These are phyloP conservation scores for Aromia moschata DNA, from an alignment of 2,888 invertebrate species.

Conservation along the genomic window DNA sequence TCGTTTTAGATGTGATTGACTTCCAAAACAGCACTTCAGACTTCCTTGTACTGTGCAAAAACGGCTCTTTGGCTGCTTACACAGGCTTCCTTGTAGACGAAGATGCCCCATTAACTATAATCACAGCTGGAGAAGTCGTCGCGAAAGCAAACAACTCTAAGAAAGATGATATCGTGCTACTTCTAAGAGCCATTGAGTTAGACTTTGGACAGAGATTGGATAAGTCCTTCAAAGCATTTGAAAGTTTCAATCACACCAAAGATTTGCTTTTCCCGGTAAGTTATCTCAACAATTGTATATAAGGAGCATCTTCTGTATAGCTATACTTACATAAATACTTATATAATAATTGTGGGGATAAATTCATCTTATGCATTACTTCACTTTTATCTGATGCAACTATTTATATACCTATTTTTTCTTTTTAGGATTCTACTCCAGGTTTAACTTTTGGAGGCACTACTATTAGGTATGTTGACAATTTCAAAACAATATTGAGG, in stretches of 20 bases:
- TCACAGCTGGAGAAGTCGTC: constrained; percentile 72
- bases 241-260: constrained; percentile 65
- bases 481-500: constrained; percentile 68
- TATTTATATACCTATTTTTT: too few species aligned
- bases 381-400: too few species aligned
- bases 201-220: constrained; percentile 58
- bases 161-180: constrained; percentile 48
- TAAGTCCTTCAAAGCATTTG: constrained; percentile 68
- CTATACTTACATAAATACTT: too few species aligned
- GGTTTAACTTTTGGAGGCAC: constrained; percentile 64
- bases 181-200: constrained; percentile 52
- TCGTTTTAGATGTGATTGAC: constrained; percentile 34
- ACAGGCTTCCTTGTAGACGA: constrained; percentile 67
- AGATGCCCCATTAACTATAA: constrained; percentile 67
- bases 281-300: too few species aligned
- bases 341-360: too few species aligned
- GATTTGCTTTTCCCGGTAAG: constrained; percentile 70
- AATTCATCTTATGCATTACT: too few species aligned
- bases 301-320: too few species aligned
- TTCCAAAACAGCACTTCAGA: constrained; percentile 35
- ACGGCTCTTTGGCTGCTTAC: constrained; percentile 66
- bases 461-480: constrained; percentile 63
- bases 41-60: constrained; percentile 69
- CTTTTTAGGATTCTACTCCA: constrained; percentile 65
- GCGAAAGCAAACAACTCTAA: constrained; percentile 59